Base-by-base conservation (phyloP, 2,888 invertebrate genomes). In the Ephialtes manifestator region DNA sequence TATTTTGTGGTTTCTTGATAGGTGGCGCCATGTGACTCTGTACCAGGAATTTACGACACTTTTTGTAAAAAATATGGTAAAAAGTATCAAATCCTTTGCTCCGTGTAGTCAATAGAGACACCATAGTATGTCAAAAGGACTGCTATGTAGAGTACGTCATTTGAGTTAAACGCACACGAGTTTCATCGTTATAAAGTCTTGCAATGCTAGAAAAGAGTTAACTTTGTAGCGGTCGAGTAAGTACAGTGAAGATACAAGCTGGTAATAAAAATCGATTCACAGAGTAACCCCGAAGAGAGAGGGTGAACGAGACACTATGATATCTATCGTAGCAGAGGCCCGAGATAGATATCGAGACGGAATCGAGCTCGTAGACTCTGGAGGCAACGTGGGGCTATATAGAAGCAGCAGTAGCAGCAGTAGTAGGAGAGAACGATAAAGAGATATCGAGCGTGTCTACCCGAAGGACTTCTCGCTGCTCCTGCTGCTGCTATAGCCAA, bases 371-470 rank as follows among this genome's bases (percentile, higher is more conserved):
- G 82, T 82, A 79, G 70, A 82, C 78, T 75, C 78, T 51, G 43
- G 75, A 15, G 78, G 78, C 46, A 70, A 75, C 24, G 18, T 75
- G 76, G 68, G 48, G n/a, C 65, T 43, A n/a, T 58, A 67, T 80
- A 65, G 70, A 39, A 71, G 51, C 48, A 39, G 71, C 72, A 77
- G 76, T 70, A 71, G 51, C 48, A 39, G 71, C 72, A 77, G 76
- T 70, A 28, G 60, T 2, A 28, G 31, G 74, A 78, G 74, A 70
- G 63, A 79, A 75, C 82, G 68, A 65, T 82, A 85, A 82, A 85
- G 85, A 78, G 81, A 85, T 85, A 85, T 85, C 81, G 85, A 82
- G 85, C 81, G 82, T 79, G 55, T 77, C 67, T 55, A 31, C 31
- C 31, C 48, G 20, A 60, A 46, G 48, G 48, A 74, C 74, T 74